Conservation (phyloP, 2,888 invertebrate species). For the Chaetoderma sp. region DNA sequence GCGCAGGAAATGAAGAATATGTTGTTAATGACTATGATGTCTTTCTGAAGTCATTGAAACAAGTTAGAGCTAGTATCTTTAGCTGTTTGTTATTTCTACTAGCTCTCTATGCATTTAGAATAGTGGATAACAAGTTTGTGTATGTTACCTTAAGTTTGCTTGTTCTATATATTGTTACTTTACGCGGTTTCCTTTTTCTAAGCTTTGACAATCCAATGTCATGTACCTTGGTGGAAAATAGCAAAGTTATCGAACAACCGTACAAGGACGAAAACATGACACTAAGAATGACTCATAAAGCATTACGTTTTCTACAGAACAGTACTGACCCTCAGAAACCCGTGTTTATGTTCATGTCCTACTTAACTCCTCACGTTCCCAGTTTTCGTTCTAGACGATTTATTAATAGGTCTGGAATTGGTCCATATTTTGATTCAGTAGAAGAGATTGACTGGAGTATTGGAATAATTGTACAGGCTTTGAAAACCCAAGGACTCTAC, state of each 20-base stretch:
- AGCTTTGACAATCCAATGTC: constrained; percentile 14
- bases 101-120: constrained; percentile 4
- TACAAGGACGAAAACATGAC: constrained; percentile 28
- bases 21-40: constrained; percentile 18
- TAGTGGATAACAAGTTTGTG: background rate
- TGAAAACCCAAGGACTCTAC: constrained; percentile 17
- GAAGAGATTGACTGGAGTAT: constrained; percentile 34
- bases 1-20: constrained; percentile 10
- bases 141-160: constrained; percentile 4
- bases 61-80: constrained; percentile 1
- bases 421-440: constrained; percentile 26
- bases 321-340: constrained; percentile 7
- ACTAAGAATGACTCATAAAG: constrained; percentile 14
- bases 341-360: constrained; percentile 26
- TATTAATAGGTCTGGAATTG: constrained; percentile 14
- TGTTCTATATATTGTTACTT: constrained; percentile 6
- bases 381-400: constrained; percentile 17
- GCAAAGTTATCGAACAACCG: constrained; percentile 23
- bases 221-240: constrained; percentile 24
- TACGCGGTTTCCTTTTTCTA: background rate
- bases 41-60: constrained; percentile 13
- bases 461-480: constrained; percentile 20
- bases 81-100: constrained; percentile 14
- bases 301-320: constrained; percentile 19
- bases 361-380: constrained; percentile 27